phyloP scores from a whole-genome alignment of 2,888 invertebrate genomes.

The Andrena bucephala region DNA sequence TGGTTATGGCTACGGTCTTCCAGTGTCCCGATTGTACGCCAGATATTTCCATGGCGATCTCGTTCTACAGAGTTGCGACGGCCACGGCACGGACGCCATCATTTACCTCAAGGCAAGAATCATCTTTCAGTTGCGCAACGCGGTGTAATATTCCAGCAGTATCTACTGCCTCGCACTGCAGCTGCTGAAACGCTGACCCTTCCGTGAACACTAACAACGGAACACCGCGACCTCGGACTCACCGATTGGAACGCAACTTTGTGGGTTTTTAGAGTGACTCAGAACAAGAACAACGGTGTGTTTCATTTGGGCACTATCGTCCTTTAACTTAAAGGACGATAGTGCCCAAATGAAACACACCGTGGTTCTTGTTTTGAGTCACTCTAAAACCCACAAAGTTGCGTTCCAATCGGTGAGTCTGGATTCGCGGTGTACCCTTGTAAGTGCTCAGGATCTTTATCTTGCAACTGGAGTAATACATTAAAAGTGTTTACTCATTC shows the following conservation, averaged over 20 bases:
- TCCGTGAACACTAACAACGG: background rate
- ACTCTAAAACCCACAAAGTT: too few relatives aligned
- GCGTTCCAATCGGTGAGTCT: too few relatives aligned
- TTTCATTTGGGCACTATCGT: too few relatives aligned
- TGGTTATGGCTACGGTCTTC: constrained; percentile 98
- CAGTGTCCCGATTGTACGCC: constrained; percentile 98
- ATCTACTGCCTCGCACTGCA: background rate
- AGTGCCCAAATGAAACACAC: too few relatives aligned
- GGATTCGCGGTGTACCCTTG: too few relatives aligned
- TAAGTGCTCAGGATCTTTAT: too few relatives aligned
- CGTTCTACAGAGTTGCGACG: constrained; percentile 96
- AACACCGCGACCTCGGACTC: too few relatives aligned
- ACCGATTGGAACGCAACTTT: too few relatives aligned
- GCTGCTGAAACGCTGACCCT: background rate
- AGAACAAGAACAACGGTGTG: too few relatives aligned
- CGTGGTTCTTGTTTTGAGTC: too few relatives aligned
- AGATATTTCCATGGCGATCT: constrained; percentile 99
- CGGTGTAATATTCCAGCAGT: constrained; percentile 12
- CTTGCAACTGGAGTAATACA: background rate
- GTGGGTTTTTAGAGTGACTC: too few relatives aligned
- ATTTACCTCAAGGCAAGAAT: constrained; percentile 96
- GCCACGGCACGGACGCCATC: constrained; percentile 98
- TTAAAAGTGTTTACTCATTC: background rate
- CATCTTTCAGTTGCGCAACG: constrained; percentile 1
- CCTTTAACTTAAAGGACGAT: too few relatives aligned